Evolutionary conservation across 35 echinoderm and acorn worm species (phyloP), one percentile per base, ranked within the genome.

Genomic region (Apostichopus parvimensis): DNA sequence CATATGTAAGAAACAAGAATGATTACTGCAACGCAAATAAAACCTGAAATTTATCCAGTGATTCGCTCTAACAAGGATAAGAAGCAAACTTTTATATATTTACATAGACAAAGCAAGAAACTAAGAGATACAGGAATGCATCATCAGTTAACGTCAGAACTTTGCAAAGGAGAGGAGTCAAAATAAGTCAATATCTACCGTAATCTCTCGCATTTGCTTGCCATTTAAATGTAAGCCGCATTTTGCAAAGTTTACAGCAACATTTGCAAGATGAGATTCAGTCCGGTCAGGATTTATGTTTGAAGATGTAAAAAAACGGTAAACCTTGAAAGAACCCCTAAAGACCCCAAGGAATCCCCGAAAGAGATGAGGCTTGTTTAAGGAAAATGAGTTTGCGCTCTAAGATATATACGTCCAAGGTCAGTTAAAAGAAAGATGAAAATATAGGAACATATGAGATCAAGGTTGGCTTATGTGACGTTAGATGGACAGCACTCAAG

Each of bases 301-400:
- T 34, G n/a, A 73, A 73, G 71, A 73, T 17, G n/a, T 73, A n/a
- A 17, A 73, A 73, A n/a, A 73, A 22, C 11, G 28, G 28, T 17
- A 73, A 7, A 60, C 71, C 71, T 59, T 24, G 57, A 1, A 17
- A 84, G 81, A 18, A 84, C 54, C 81, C 11, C 81, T 55, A 56
- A 84, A 84, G 55, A 58, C 81, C 52, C 12, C 81, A 59, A 60
- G 81, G 54, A 84, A 21, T 60, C n/a, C n/a, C 52, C 58, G 54
- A 58, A 25, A 84, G 71, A 84, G 81, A 84, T 84, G 81, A 52
- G 81, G 81, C 81, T 60, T 5, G 7, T 60, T 18, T 2, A 84
- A 58, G 81, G 81, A 84, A 17, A 84, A 18, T 20, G 5, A 54
- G 10, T 80, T 80, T 80, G 78, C 78, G 78, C 78, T 45, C 7